Evolutionary conservation across 2,113 vertebrate species (phyloP), one percentile per base, ranked within the genome.

Genomic region (Typhlomys cinereus): DNA sequence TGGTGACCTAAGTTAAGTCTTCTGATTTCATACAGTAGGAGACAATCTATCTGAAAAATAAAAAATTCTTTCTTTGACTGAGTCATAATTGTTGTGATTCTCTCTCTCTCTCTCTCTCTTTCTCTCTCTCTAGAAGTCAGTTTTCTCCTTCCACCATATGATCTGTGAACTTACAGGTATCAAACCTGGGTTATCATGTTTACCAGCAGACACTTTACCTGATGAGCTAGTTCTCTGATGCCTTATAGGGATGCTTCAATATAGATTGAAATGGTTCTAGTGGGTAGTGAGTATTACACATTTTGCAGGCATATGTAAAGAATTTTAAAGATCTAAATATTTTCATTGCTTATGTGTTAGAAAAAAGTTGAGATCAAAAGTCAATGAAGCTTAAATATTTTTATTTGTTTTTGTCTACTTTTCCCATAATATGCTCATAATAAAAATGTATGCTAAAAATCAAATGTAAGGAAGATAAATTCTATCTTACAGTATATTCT

Each of bases 291-390:
- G 20, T 85, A 91, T 84, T 18, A 82, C 21, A 88, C 20, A 92
- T 87, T 94, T 92, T 87, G 52, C 25, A 91, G 44, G 91, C 44
- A 89, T 46, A 91, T 86, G 84, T 69, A 95, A 95, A 85, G 61
- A 94, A 94, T 71, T 95, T 96, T 95, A 94, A 96, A 61, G 39
- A 88, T 82, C n/a, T n/a, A n/a, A n/a, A n/a, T n/a, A n/a, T n/a
- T n/a, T 91, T 82, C 78, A 89, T 82, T 82, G 29, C 71, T 89
- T 88, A 70, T 59, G 71, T 59, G 50, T 85, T 50, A 87, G 46
- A 17, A 82, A 31, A 79, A 61, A 83, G 27, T 81, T 94, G 85
- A 91, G 62, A 94, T 83, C 27, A 83, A 92, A 88, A 85, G 50
- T 59, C 59, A 91, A 70, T 85, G 76, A 94, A 61, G 50, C 92